Percentiles rank a stretch among this genome's conserved stretches.
Evolutionary conservation across 2,113 vertebrate species (phyloP).

Genomic region (Peucedramus taeniatus): DNA sequence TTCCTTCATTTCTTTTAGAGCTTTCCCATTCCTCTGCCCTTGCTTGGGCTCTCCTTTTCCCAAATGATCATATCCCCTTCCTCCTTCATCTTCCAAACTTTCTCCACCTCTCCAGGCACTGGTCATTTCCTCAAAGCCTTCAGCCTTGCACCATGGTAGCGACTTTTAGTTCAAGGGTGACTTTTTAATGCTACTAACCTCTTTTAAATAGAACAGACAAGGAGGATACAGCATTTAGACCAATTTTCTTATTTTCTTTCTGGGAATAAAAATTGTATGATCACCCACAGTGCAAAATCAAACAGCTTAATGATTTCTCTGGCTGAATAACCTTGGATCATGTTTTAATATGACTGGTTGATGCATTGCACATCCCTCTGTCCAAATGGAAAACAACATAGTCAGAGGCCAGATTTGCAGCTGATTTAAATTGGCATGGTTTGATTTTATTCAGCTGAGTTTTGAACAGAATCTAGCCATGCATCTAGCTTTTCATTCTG

Average conservation of each 20-base stretch:
- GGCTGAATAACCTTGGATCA: not conserved
- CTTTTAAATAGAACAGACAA: not conserved
- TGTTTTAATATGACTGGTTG: not conserved
- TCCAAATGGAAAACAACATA: not conserved
- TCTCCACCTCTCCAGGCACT: not conserved
- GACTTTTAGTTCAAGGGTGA: not conserved
- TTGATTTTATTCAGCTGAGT: not conserved
- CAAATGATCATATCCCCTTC: not conserved
- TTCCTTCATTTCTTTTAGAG: not conserved
- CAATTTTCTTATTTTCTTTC: not conserved
- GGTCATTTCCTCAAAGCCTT: not conserved
- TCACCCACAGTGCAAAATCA: not conserved
- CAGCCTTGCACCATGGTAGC: not conserved
- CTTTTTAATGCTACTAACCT: not conserved
- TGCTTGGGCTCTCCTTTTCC: not conserved
- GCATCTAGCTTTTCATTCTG: not conserved
- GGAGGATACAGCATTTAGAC: not conserved
- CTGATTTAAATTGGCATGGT: not conserved
- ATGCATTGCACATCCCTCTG: not conserved
- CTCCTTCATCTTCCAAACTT: not conserved
- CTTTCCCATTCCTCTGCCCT: not conserved
- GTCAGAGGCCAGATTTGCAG: not conserved
- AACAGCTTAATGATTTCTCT: conserved; percentile 4
- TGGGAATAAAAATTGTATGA: not conserved
- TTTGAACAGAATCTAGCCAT: not conserved